Evolutionary conservation across 2,113 vertebrate species (phyloP).

Genomic region (Sciurus niger): DNA sequence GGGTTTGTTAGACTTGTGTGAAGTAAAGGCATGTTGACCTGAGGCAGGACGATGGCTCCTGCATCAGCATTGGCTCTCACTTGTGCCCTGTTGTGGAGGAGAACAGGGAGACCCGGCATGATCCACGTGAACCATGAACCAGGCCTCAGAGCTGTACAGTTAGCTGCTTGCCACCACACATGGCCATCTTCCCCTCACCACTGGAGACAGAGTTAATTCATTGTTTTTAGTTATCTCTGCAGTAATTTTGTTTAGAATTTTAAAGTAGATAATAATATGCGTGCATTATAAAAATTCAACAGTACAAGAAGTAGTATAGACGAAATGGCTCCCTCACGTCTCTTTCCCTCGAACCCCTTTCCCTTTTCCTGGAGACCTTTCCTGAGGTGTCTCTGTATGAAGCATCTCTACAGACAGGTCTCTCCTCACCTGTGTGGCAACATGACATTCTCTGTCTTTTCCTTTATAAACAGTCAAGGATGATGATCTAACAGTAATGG

Average conservation of each 20-base stretch:
- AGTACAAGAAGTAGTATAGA: too few relatives aligned
- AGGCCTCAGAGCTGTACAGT: not conserved
- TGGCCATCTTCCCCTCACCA: not conserved
- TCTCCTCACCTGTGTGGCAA: not conserved
- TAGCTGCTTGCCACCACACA: too few relatives aligned
- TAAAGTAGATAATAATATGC: not conserved
- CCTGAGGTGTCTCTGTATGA: fast-evolving
- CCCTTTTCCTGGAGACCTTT: not conserved
- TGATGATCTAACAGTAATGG: not conserved
- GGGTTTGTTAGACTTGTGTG: not conserved
- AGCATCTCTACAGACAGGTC: not conserved
- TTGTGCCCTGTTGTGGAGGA: too few relatives aligned
- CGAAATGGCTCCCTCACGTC: not conserved
- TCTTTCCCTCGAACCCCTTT: not conserved
- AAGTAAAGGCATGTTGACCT: not conserved
- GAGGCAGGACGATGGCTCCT: fast-evolving
- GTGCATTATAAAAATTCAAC: not conserved
- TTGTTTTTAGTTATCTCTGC: not conserved
- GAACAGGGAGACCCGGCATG: too few relatives aligned
- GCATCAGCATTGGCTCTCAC: not conserved
- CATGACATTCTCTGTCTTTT: too few relatives aligned
- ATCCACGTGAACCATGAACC: too few relatives aligned
- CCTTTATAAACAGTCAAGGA: not conserved
- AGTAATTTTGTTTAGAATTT: not conserved
- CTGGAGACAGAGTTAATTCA: not conserved